Conservation (phyloP, 2,113 vertebrate species). For the Martes martes region DNA sequence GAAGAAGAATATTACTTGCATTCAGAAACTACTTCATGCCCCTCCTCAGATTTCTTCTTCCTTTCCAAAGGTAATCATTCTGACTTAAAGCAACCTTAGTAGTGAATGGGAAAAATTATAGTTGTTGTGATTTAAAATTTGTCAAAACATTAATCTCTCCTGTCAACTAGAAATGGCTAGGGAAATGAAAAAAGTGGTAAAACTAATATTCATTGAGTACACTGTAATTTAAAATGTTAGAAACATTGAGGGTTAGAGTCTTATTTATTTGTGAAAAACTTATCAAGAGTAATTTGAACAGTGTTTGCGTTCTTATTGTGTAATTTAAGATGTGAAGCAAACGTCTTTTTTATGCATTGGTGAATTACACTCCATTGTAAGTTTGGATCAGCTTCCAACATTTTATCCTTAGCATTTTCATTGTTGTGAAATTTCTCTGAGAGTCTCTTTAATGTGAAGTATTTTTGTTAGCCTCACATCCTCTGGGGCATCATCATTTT, state of each 20-base stretch:
- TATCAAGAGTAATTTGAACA: background rate
- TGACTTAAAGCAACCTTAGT: background rate
- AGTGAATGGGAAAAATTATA: background rate
- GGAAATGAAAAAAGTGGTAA: background rate
- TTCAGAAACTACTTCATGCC: background rate
- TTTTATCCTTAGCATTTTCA: slow-evolving; percentile 23
- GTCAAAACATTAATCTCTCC: background rate
- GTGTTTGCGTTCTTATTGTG: background rate
- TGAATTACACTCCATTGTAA: background rate
- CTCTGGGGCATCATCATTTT: background rate
- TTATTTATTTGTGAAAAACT: background rate
- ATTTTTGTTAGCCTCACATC: background rate
- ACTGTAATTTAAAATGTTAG: background rate
- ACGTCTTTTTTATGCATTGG: background rate
- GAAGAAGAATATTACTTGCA: background rate
- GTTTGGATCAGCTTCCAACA: background rate
- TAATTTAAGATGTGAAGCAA: background rate
- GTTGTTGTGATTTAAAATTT: background rate
- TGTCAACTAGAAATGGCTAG: background rate
- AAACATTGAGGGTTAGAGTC: background rate
- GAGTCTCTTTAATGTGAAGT: background rate
- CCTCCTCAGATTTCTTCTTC: background rate
- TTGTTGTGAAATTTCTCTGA: background rate
- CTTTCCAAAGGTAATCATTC: background rate
- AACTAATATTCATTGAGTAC: background rate